Conservation (phyloP, 1,140 invertebrate genomes). For the Chironomus striatipennis region DNA sequence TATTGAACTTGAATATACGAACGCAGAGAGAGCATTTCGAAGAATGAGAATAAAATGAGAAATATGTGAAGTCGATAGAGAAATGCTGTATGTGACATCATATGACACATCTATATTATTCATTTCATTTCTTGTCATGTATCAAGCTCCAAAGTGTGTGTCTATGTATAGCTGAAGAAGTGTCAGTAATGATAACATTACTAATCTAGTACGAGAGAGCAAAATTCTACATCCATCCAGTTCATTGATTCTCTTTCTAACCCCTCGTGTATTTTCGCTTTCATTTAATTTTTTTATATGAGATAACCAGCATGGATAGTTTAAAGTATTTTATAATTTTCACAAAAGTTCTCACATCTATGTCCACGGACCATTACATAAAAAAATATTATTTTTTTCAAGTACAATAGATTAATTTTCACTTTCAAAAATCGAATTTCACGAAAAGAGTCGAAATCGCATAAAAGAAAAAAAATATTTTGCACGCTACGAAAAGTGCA, state of each 20-base stretch:
- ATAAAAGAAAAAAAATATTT: too few relatives aligned
- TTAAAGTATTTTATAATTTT: too few relatives aligned
- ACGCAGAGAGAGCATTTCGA: background rate
- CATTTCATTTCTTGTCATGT: background rate
- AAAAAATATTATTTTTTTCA: too few relatives aligned
- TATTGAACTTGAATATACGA: slow-evolving; percentile 7
- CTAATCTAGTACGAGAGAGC: background rate
- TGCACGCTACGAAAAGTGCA: too few relatives aligned
- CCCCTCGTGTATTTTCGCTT: background rate
- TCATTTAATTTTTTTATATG: background rate
- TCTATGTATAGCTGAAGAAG: background rate
- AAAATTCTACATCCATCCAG: background rate
- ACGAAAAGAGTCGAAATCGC: too few relatives aligned
- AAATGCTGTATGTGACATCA: background rate
- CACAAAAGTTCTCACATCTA: too few relatives aligned
- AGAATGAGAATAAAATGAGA: too few relatives aligned
- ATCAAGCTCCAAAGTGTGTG: background rate
- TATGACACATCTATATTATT: background rate
- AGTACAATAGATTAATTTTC: too few relatives aligned
- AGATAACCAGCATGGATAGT: too few relatives aligned
- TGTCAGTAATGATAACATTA: background rate
- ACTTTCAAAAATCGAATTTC: too few relatives aligned
- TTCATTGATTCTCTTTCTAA: background rate
- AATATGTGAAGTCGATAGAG: background rate
- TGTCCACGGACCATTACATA: too few relatives aligned